These are phyloP conservation scores for Hymenopus coronatus DNA, from an alignment of 2,888 invertebrate genomes.

Conservation along the genomic window DNA sequence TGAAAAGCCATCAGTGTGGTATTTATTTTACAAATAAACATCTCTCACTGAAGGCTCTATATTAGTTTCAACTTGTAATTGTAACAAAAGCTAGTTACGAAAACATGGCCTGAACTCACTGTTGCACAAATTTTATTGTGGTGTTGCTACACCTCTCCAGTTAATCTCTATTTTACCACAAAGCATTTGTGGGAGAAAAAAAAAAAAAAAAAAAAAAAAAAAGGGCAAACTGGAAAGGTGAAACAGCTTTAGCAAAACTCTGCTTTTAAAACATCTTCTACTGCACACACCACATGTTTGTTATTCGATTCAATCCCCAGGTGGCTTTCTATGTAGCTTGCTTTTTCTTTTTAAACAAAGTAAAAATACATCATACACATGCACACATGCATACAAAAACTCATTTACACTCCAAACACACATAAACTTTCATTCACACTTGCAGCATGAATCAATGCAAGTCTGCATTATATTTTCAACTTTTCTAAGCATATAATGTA, in stretches of 20 bases:
- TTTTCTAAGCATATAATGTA: constrained; percentile 3
- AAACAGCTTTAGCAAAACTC: neutral
- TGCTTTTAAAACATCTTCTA: neutral
- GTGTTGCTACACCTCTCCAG: neutral
- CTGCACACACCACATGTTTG: neutral
- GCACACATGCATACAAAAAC: neutral
- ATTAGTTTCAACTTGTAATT: neutral
- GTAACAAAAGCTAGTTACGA: neutral
- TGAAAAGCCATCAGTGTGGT: neutral
- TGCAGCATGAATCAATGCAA: neutral
- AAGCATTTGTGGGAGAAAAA: neutral
- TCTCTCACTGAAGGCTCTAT: neutral
- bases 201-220: no score
- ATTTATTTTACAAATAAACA: neutral
- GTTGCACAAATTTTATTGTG: neutral
- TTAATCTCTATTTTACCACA: neutral
- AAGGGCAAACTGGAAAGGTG: neutral
- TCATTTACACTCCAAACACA: neutral
- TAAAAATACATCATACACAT: neutral
- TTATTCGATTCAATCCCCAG: neutral
- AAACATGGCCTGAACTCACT: neutral
- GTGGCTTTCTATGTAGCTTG: neutral
- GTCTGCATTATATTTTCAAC: neutral
- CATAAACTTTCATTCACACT: neutral
- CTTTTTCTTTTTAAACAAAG: neutral